A percentile compares a stretch with the other conserved stretches of the same genome.
phyloP scores from a whole-genome alignment of 2,888 invertebrate species.

The Volucella inanis region DNA sequence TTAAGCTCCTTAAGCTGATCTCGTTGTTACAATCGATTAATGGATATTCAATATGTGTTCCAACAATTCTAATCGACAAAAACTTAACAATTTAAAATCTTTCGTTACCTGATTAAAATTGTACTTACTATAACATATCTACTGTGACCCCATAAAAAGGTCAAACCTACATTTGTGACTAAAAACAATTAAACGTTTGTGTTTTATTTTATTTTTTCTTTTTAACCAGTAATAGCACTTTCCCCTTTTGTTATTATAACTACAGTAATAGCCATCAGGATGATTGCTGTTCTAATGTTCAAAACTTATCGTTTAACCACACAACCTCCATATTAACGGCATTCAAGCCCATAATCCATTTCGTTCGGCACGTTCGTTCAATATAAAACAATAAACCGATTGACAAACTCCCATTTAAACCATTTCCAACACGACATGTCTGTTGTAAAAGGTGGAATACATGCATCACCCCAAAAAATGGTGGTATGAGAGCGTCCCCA shows the following conservation, averaged over 20 bases:
- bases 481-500: background rate
- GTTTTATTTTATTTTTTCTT: too few species aligned
- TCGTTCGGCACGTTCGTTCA: constrained; percentile 62
- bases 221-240: background rate
- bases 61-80: too few species aligned
- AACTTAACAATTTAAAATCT: too few species aligned
- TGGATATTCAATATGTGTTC: too few species aligned
- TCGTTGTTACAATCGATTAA: too few species aligned
- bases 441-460: background rate
- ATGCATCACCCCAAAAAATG: constrained; percentile 13
- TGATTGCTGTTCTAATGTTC: constrained; percentile 50
- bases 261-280: constrained; percentile 36
- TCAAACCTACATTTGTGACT: too few species aligned
- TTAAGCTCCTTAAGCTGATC: too few species aligned
- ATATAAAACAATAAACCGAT: constrained; percentile 73
- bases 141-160: too few species aligned
- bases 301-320: constrained; percentile 37
- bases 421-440: constrained; percentile 62
- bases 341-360: constrained; percentile 59
- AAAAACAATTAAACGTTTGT: too few species aligned
- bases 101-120: too few species aligned
- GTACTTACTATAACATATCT: too few species aligned
- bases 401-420: constrained; percentile 66
- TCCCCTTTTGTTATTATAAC: constrained; percentile 11
- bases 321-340: constrained; percentile 38